These are phyloP conservation scores for Penaeus monodon DNA, from an alignment of 2,888 invertebrate species.

Conservation along the genomic window DNA sequence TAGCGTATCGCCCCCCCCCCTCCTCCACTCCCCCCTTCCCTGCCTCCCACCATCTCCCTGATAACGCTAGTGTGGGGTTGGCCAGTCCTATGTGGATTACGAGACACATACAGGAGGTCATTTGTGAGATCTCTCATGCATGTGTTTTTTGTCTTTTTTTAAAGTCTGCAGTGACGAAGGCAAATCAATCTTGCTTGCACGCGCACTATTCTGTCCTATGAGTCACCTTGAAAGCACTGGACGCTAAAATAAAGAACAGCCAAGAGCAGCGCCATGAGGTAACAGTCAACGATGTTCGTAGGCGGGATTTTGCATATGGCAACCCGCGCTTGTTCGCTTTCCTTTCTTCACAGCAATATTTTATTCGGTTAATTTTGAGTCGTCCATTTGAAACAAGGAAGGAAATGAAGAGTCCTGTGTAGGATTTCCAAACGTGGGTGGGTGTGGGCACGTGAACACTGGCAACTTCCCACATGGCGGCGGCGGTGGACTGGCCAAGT, in stretches of 20 bases:
- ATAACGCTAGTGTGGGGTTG: slow-evolving; percentile 19
- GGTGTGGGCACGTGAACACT: slow-evolving; percentile 34
- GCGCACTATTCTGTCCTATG: slow-evolving; percentile 56
- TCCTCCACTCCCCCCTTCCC: too few species aligned
- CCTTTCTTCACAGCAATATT: not conserved
- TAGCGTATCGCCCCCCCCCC: slow-evolving; percentile 29
- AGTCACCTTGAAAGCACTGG: slow-evolving; percentile 56
- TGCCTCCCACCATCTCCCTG: slow-evolving; percentile 32
- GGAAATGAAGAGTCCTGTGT: not conserved
- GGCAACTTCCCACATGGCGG: slow-evolving; percentile 45
- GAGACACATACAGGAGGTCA: slow-evolving; percentile 1
- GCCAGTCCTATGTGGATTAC: not conserved
- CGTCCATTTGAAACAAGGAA: too few species aligned
- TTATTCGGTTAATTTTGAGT: not conserved
- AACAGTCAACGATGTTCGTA: slow-evolving; percentile 34
- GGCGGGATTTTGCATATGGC: slow-evolving; percentile 43
- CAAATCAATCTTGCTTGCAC: slow-evolving; percentile 58
- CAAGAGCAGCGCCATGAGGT: slow-evolving; percentile 50
- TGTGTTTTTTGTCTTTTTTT: slow-evolving; percentile 14
- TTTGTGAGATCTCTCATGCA: slow-evolving; percentile 17
- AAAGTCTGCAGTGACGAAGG: slow-evolving; percentile 48
- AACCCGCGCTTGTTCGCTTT: not conserved
- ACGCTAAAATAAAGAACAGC: slow-evolving; percentile 56
- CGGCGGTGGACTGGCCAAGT: slow-evolving; percentile 49
- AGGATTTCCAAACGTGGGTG: slow-evolving; percentile 31